phyloP scores from a whole-genome alignment of 2,113 vertebrate species.

The Cricetomys ansorgei region DNA sequence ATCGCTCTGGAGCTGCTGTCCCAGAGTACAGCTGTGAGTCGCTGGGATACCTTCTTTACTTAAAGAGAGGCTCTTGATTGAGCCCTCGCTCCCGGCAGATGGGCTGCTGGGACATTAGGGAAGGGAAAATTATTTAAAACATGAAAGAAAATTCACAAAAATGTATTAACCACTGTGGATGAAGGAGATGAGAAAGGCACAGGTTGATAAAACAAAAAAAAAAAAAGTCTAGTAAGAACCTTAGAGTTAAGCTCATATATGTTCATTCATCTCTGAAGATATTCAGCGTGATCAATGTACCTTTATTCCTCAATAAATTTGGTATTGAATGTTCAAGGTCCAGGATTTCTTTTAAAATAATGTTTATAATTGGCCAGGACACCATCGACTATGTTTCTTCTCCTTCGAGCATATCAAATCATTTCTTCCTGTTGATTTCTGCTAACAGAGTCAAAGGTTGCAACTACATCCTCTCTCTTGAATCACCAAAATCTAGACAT shows the following conservation, averaged over 20 bases:
- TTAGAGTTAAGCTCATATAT: neutral
- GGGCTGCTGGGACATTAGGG: conserved; percentile 36
- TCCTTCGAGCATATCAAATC: neutral
- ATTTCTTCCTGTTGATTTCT: conserved; percentile 1
- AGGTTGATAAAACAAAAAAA: neutral
- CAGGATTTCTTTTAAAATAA: neutral
- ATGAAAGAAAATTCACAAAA: conserved; percentile 66
- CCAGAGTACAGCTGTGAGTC: neutral
- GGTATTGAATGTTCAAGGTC: neutral
- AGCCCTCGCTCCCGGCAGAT: conserved; percentile 9
- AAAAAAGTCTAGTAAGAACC: neutral
- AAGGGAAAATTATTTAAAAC: conserved; percentile 82
- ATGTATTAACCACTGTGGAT: conserved; percentile 51
- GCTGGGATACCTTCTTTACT: conserved; percentile 76
- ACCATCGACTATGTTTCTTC: neutral
- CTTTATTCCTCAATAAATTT: neutral
- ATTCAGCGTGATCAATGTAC: neutral
- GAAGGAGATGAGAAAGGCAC: conserved; percentile 57
- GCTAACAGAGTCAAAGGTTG: neutral
- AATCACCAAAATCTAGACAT: neutral
- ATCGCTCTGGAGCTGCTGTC: conserved; percentile 70
- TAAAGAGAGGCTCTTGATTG: conserved; percentile 62
- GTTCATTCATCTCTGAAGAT: conserved; percentile 42
- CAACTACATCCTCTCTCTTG: neutral
- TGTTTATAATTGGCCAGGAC: neutral